Evolutionary conservation across 2,888 invertebrate genomes (phyloP), one percentile per base, ranked within the genome.

Genomic region (Cerceris rybyensis): DNA sequence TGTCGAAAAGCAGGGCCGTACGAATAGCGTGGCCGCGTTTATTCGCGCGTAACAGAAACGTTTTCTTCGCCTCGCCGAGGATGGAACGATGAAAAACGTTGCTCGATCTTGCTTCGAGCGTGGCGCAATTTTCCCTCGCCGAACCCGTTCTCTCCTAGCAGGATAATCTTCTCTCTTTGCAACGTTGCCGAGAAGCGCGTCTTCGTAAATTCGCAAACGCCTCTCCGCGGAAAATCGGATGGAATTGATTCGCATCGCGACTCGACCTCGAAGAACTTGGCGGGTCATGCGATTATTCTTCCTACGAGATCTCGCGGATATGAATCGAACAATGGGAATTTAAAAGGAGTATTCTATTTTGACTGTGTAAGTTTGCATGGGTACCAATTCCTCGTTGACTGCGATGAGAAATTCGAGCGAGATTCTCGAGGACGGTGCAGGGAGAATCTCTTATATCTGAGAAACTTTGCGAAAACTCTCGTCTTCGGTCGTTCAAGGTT

Each of bases 1-100:
- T 82, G 80, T 81, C 78, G 85, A 85, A 85, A 85, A 74, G 60
- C 85, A 83, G 86, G 81, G 80, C 78, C 78, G 84, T 85, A 85
- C 72, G 61, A 70, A 75, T 58, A 39, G 61, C 28, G 59, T 16
- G 46, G 43, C 65, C 67, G 58, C 66, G 67, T 54, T 75, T 60
- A 52, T 41, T 46, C 72, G 67, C 73, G 71, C 70, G 70, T 70
- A 66, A 75, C 55, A 1, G 28, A 2, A 17, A 55, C 16, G 7
- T 46, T n/a, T n/a, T n/a, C 14, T 1, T n/a, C 52, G 14, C 9
- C 14, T n/a, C 13, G 14, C 6, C 13, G 14, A 52, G 7, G n/a
- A 52, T 8, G 7, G 13, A 7, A 17, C 13, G 54, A 76, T 58
- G 64, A 74, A 67, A 14, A 43, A 55, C 17, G 17, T 5, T 55